Conservation (phyloP, 2,113 vertebrate species). For the Chinchilla lanigera region DNA sequence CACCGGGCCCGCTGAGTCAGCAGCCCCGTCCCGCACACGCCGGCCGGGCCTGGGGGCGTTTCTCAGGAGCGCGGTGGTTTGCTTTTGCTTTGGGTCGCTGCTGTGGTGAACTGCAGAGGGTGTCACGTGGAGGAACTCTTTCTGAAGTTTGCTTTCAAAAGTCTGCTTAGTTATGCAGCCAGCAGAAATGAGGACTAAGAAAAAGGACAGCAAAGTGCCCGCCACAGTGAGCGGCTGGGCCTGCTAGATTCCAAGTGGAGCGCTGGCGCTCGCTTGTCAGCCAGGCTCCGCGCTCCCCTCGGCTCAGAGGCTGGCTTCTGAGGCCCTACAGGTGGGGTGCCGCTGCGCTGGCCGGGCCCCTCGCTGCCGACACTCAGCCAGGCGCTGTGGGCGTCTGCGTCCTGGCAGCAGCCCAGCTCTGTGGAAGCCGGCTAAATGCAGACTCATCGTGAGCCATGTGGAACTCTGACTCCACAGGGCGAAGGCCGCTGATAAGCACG, state of each 20-base stretch:
- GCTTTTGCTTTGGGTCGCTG: background rate
- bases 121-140: background rate
- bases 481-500: background rate
- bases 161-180: background rate
- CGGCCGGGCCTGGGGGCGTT: background rate
- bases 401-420: background rate
- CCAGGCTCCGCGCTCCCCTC: background rate
- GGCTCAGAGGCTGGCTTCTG: background rate
- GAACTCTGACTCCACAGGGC: background rate
- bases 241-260: background rate
- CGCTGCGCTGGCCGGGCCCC: background rate
- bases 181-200: background rate
- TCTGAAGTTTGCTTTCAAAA: background rate
- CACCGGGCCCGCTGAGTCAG: background rate
- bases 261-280: background rate
- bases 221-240: background rate
- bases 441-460: background rate
- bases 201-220: background rate
- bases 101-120: background rate
- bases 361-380: background rate
- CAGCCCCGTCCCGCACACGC: background rate
- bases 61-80: background rate
- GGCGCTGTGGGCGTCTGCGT: background rate
- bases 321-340: background rate
- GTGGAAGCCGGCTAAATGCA: background rate